A percentile compares a stretch with the other conserved stretches of the same genome.
phyloP scores from a whole-genome alignment of 2,797 vertebrate genomes.

The Phaenicophaeus curvirostris region DNA sequence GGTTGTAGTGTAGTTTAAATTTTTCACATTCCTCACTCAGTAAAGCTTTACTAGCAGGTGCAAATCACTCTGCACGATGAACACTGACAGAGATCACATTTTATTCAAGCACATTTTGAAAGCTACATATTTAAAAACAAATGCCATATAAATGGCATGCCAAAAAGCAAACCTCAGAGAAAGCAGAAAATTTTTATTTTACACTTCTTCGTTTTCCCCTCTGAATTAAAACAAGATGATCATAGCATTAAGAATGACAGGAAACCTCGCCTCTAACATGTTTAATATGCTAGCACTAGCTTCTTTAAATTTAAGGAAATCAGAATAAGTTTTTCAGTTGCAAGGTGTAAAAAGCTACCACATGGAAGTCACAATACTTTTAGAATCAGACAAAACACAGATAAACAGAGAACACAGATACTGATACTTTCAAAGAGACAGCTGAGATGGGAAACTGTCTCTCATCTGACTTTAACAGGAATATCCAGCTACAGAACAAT shows the following conservation, averaged over 20 bases:
- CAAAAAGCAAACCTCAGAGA: not conserved
- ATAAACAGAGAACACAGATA: not conserved
- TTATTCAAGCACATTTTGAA: not conserved
- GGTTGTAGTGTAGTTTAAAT: not conserved
- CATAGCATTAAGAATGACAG: not conserved
- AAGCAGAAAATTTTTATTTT: not conserved
- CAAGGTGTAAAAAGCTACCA: not conserved
- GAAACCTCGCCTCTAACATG: not conserved
- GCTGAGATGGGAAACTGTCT: not conserved
- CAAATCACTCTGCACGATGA: not conserved
- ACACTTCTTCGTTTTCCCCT: not conserved
- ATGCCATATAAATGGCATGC: not conserved
- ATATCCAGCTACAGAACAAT: not conserved
- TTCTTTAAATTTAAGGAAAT: not conserved
- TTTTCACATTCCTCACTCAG: not conserved
- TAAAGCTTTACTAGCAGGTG: not conserved
- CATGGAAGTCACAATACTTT: not conserved
- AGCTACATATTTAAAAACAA: not conserved
- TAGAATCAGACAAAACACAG: not conserved
- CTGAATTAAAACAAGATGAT: not conserved
- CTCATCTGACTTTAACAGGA: not conserved
- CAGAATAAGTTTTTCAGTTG: not conserved
- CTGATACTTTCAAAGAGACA: not conserved
- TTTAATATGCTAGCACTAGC: not conserved
- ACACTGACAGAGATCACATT: not conserved